phyloP scores from a whole-genome alignment of 2,113 vertebrate genomes.

The Blennius ocellaris region DNA sequence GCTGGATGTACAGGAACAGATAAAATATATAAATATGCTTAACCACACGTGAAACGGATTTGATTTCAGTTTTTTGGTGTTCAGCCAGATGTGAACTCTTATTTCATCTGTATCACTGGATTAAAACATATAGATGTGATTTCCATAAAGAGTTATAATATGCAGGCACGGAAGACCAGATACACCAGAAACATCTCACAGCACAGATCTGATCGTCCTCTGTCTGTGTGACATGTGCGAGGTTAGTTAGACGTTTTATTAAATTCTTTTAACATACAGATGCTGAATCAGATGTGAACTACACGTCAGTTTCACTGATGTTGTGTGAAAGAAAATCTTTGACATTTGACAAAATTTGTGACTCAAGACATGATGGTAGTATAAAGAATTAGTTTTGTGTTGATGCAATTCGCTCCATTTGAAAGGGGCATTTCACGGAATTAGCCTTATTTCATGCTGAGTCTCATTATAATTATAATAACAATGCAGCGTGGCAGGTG shows the following conservation, averaged over 20 bases:
- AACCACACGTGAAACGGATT: conserved; percentile 60
- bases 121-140: conserved; percentile 55
- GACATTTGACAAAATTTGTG: too few species aligned
- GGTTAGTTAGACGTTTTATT: background rate
- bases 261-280: too few species aligned
- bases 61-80: conserved; percentile 67
- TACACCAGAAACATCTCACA: conserved; percentile 44
- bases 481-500: background rate
- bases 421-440: conserved; percentile 21
- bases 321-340: conserved; percentile 31
- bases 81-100: conserved; percentile 57
- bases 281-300: too few species aligned
- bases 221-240: conserved; percentile 22
- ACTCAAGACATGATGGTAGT: conserved; percentile 18
- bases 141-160: conserved; percentile 43
- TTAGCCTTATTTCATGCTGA: background rate
- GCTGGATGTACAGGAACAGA: conserved; percentile 68
- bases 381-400: conserved; percentile 19
- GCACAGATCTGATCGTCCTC: conserved; percentile 29
- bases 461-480: conserved; percentile 30
- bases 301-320: conserved; percentile 12
- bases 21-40: conserved; percentile 49
- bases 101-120: conserved; percentile 67
- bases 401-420: conserved; percentile 2
- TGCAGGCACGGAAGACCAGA: conserved; percentile 71